These are phyloP conservation scores for Arctocebus calabarensis DNA, from an alignment of 2,797 vertebrate genomes.

Conservation along the genomic window DNA sequence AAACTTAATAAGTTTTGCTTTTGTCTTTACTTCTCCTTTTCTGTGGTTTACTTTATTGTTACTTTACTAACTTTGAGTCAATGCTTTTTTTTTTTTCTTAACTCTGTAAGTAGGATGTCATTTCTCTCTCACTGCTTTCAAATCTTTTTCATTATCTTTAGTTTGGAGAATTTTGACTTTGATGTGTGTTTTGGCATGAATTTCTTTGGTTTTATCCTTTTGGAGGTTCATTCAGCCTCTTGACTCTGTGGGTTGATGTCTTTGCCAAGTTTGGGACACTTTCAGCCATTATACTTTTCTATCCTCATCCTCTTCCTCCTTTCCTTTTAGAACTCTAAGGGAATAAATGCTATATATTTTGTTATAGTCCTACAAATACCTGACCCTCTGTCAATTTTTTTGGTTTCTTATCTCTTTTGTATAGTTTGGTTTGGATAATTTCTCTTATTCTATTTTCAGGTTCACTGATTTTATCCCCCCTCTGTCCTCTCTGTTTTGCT, in stretches of 20 bases:
- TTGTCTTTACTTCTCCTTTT: conserved; percentile 18
- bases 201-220: background rate
- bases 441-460: background rate
- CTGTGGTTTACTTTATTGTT: background rate
- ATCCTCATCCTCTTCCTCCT: background rate
- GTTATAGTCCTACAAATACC: background rate
- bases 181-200: background rate
- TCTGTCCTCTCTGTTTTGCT: background rate
- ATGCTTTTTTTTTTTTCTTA: background rate
- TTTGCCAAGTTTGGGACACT: background rate
- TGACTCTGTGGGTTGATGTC: background rate
- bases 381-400: background rate
- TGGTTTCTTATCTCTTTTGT: background rate
- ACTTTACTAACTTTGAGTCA: background rate
- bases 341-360: background rate
- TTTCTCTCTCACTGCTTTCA: background rate
- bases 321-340: background rate
- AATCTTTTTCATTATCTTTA: background rate
- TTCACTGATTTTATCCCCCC: background rate
- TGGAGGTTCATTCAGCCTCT: background rate
- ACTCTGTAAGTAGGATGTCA: background rate
- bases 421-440: background rate
- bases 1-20: background rate
- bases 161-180: background rate
- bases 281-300: background rate